Evolutionary conservation across 2,113 vertebrate genomes (phyloP).

Genomic region (Chionomys nivalis): DNA sequence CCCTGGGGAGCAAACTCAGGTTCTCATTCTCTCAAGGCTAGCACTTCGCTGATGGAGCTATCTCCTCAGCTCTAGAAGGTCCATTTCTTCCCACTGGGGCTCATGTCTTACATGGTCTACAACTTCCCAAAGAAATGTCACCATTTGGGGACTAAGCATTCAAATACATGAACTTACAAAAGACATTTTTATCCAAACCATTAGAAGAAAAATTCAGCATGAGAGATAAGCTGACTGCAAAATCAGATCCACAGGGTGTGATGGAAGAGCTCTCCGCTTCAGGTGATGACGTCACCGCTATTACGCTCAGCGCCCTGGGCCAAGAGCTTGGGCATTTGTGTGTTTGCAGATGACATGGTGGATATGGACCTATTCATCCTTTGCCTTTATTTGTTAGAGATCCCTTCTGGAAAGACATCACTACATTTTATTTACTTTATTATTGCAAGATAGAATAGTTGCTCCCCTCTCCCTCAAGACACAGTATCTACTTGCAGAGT

Average conservation of each 20-base stretch:
- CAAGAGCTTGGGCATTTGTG: background rate
- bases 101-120: too few species aligned
- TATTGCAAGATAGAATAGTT: slow-evolving; percentile 24
- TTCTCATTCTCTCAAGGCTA: background rate
- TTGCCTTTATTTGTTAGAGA: background rate
- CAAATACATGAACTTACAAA: background rate
- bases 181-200: background rate
- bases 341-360: background rate
- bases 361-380: background rate
- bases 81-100: too few species aligned
- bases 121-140: background rate
- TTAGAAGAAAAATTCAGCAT: background rate
- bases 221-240: background rate
- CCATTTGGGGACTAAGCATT: background rate
- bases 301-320: background rate
- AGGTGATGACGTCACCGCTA: too few species aligned
- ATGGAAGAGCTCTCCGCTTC: background rate
- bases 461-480: background rate
- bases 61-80: too few species aligned
- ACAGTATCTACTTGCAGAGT: background rate
- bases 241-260: background rate
- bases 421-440: background rate
- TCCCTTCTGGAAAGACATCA: background rate
- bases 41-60: background rate
- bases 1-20: background rate